phyloP scores from a whole-genome alignment of 2,797 vertebrate species.

The Luscinia luscinia region DNA sequence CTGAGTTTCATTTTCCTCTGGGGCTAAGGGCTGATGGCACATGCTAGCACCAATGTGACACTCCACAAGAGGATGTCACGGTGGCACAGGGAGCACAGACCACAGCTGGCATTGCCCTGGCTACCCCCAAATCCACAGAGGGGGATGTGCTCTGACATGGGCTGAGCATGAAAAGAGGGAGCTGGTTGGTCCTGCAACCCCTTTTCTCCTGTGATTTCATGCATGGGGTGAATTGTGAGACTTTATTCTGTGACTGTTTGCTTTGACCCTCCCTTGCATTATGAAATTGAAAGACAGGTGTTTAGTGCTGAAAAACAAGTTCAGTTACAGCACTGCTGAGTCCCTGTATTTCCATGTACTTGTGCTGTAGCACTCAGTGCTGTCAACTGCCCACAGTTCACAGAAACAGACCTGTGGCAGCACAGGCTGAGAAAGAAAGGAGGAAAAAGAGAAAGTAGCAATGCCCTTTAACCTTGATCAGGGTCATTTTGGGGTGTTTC shows the following conservation, averaged over 20 bases:
- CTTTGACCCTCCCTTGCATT: not conserved
- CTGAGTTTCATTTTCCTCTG: not conserved
- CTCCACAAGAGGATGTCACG: not conserved
- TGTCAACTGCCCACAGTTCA: not conserved
- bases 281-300: not conserved
- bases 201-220: not conserved
- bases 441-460: not conserved
- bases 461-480: not conserved
- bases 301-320: not conserved
- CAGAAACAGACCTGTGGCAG: accelerated
- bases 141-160: accelerated
- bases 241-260: not conserved
- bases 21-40: not conserved
- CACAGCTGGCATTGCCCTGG: not conserved
- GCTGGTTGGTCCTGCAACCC: not conserved
- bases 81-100: not conserved
- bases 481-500: not conserved
- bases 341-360: not conserved
- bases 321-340: accelerated
- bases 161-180: not conserved
- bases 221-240: not conserved
- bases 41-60: no score
- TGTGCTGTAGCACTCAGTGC: not conserved
- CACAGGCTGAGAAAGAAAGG: not conserved
- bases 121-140: not conserved